Evolutionary conservation across 2,113 vertebrate genomes (phyloP).

Genomic region (Tyrannus savana): DNA sequence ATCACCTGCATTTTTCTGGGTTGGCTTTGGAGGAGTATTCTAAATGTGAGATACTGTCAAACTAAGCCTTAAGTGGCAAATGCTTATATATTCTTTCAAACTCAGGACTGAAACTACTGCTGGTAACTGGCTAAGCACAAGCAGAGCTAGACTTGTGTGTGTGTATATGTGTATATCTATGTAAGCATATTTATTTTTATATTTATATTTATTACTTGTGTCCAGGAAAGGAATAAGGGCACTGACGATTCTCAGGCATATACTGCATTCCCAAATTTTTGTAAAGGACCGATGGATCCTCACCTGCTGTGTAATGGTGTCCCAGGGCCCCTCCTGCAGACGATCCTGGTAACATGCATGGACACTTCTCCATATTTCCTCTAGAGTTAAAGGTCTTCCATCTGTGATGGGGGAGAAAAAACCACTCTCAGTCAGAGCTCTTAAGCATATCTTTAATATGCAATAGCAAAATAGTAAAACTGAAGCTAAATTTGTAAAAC

Average conservation of each 20-base stretch:
- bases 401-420: slow-evolving; percentile 72
- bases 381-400: slow-evolving; percentile 84
- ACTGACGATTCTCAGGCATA: neutral
- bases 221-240: neutral
- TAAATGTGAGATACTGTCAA: neutral
- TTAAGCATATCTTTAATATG: neutral
- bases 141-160: neutral
- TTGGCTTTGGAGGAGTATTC: neutral
- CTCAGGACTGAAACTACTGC: neutral
- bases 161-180: neutral
- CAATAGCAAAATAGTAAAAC: neutral
- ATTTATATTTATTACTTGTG: neutral
- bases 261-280: neutral
- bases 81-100: neutral
- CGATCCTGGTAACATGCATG: slow-evolving; percentile 81
- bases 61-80: neutral
- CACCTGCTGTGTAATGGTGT: slow-evolving; percentile 92
- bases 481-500: neutral
- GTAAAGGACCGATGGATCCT: neutral
- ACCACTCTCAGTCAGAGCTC: neutral
- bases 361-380: slow-evolving; percentile 86
- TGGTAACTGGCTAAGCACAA: neutral
- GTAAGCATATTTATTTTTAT: neutral
- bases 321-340: slow-evolving; percentile 83
- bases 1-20: neutral